phyloP scores from a whole-genome alignment of 2,888 invertebrate species.

The Tiphia femorata region DNA sequence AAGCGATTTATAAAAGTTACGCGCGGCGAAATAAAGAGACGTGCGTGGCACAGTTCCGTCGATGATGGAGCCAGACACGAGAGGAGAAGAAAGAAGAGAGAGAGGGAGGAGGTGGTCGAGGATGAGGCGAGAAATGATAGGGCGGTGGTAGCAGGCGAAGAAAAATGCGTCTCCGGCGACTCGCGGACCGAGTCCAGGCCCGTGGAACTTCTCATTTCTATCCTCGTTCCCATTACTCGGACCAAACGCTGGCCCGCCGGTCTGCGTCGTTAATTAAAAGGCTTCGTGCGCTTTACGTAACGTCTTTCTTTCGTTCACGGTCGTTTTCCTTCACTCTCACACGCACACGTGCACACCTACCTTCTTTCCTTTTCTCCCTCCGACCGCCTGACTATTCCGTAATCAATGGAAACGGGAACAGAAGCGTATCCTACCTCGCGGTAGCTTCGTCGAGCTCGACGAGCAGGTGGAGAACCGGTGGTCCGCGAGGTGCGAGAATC shows the following conservation, averaged over 20 bases:
- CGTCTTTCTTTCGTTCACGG: no score
- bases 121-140: no score
- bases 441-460: no score
- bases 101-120: not conserved
- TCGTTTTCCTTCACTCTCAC: no score
- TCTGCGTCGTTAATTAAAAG: no score
- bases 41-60: conserved; percentile 12
- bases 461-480: not conserved
- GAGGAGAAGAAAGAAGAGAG: not conserved
- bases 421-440: no score
- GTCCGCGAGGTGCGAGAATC: not conserved
- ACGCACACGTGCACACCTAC: no score
- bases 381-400: no score
- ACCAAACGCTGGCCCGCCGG: not conserved
- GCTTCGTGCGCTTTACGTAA: no score
- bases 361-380: no score
- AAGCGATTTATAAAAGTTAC: conserved; percentile 26
- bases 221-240: not conserved
- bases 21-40: conserved; percentile 1
- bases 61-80: not conserved
- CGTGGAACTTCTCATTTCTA: no score
- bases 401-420: no score
- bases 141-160: not conserved
- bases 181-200: not conserved
- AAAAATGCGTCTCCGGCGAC: not conserved